Evolutionary conservation across 2,797 vertebrate genomes (phyloP).

Genomic region (Gambusia yucatana): DNA sequence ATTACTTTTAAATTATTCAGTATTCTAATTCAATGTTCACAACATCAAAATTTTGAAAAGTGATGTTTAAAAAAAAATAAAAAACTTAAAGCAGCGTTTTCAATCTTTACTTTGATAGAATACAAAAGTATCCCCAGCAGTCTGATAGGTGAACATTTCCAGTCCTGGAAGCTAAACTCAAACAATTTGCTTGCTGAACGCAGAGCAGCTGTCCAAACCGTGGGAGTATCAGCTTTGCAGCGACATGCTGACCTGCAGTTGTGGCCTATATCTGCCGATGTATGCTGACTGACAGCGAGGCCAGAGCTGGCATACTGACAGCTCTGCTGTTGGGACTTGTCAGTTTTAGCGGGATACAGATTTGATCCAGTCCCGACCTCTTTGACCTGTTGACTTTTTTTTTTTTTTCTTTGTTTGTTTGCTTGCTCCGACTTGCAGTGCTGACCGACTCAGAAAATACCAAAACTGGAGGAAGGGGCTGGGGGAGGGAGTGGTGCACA

Average conservation of each 20-base stretch:
- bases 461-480: conserved; percentile 19
- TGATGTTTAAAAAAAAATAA: not conserved
- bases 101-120: not conserved
- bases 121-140: not conserved
- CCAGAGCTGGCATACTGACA: conserved; percentile 69
- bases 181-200: conserved; percentile 37
- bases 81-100: not conserved
- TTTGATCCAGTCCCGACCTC: conserved; percentile 72
- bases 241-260: conserved; percentile 53
- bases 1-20: not conserved
- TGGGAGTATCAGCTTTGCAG: conserved; percentile 47
- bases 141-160: not conserved
- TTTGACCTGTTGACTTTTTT: conserved; percentile 71
- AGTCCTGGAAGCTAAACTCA: conserved; percentile 14
- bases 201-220: conserved; percentile 52
- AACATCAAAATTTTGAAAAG: not conserved
- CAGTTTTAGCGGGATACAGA: conserved; percentile 67
- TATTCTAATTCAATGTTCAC: not conserved
- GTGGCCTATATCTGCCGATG: conserved; percentile 59
- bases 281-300: conserved; percentile 66
- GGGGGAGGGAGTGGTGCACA: not conserved
- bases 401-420: not conserved
- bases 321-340: conserved; percentile 70
- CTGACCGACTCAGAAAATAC: conserved; percentile 48
- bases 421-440: conserved; percentile 58